A percentile compares a stretch with the other conserved stretches of the same genome.
Conservation (phyloP, 2,888 invertebrate species). For the Cerastis rubricosa region DNA sequence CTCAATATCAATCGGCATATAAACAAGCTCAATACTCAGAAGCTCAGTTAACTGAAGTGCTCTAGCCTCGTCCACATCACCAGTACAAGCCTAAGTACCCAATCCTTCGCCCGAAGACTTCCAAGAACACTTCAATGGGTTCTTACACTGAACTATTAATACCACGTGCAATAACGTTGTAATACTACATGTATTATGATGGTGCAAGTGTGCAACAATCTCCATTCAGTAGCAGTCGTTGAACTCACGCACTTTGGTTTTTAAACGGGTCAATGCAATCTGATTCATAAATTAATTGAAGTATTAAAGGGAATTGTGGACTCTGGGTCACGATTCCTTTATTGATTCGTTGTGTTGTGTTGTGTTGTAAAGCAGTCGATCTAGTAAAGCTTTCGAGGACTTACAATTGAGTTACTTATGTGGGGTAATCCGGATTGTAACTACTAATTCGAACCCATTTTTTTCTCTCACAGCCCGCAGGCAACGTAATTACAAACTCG, state of each 20-base stretch:
- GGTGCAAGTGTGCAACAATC: slow-evolving; percentile 65
- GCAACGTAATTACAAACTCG: slow-evolving; percentile 19
- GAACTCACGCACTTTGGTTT: slow-evolving; percentile 67
- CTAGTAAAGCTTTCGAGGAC: slow-evolving; percentile 2
- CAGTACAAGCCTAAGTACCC: slow-evolving; percentile 36
- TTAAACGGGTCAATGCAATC: slow-evolving; percentile 54
- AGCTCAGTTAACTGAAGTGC: slow-evolving; percentile 11
- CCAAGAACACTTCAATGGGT: slow-evolving; percentile 69
- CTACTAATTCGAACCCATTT: not conserved
- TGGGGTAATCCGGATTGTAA: slow-evolving; percentile 5
- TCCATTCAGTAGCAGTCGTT: slow-evolving; percentile 68
- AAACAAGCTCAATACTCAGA: slow-evolving; percentile 17
- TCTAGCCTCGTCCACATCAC: not conserved
- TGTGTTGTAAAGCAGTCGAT: slow-evolving; percentile 12
- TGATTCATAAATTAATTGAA: slow-evolving; percentile 61
- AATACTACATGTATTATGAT: slow-evolving; percentile 51
- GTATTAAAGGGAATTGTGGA: slow-evolving; percentile 36
- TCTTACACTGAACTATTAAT: slow-evolving; percentile 66
- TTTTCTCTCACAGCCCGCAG: slow-evolving; percentile 16
- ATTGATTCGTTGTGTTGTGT: slow-evolving; percentile 19
- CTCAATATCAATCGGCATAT: not conserved
- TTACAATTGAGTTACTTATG: not conserved
- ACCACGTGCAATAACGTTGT: slow-evolving; percentile 58
- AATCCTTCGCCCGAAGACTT: slow-evolving; percentile 48
- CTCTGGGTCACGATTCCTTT: slow-evolving; percentile 17